Percentiles rank a stretch among this genome's conserved stretches.
These are phyloP conservation scores for Nomada fucata DNA, from an alignment of 2,888 invertebrate species.

Conservation along the genomic window DNA sequence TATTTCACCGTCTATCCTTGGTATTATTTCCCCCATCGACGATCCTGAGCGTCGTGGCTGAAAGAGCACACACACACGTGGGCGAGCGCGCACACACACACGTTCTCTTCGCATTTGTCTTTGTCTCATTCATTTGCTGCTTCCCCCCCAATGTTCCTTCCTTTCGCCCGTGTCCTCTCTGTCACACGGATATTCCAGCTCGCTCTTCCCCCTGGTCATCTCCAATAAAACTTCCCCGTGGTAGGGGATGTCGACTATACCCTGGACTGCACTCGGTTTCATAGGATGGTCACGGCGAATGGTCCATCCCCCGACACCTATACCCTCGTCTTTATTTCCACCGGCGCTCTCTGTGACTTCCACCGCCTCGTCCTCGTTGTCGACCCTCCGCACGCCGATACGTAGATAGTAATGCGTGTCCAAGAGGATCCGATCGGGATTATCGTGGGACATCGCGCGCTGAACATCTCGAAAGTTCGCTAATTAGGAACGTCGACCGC, in stretches of 20 bases:
- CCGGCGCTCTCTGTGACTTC: slow-evolving; percentile 71
- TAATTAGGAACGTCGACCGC: slow-evolving; percentile 38
- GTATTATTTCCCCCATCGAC: slow-evolving; percentile 60
- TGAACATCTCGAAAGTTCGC: slow-evolving; percentile 17
- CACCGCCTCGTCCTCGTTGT: slow-evolving; percentile 23
- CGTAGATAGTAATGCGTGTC: slow-evolving; percentile 52
- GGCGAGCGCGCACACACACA: slow-evolving; percentile 16
- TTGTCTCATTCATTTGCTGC: background rate
- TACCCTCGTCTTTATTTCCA: slow-evolving; percentile 82
- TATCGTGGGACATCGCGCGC: slow-evolving; percentile 44
- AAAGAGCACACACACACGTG: slow-evolving; percentile 40
- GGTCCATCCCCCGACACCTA: slow-evolving; percentile 81
- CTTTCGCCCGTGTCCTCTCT: background rate
- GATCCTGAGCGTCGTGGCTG: slow-evolving; percentile 40
- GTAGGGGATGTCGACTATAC: slow-evolving; percentile 74
- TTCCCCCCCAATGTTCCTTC: slow-evolving; percentile 60
- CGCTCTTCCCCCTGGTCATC: slow-evolving; percentile 53
- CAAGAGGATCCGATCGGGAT: slow-evolving; percentile 59
- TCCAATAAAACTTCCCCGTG: slow-evolving; percentile 75
- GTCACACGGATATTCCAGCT: background rate
- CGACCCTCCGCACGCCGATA: slow-evolving; percentile 28
- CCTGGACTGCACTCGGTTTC: slow-evolving; percentile 80
- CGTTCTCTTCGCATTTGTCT: slow-evolving; percentile 54
- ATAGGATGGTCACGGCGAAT: slow-evolving; percentile 80
- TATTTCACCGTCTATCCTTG: slow-evolving; percentile 57